Evolutionary conservation across 2,888 invertebrate species (phyloP).

Genomic region (Onchidella celtica): DNA sequence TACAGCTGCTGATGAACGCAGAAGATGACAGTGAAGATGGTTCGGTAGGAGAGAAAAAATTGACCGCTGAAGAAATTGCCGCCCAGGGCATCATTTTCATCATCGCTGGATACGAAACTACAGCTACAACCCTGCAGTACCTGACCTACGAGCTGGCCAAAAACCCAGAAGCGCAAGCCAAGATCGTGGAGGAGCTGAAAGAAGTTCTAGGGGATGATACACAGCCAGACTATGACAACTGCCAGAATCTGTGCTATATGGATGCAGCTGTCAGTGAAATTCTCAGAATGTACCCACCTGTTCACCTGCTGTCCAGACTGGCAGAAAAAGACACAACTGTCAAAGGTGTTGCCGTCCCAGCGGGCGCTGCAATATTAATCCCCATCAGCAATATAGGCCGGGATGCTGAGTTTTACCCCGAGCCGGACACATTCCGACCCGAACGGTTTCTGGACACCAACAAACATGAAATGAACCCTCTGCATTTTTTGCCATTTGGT

Average conservation of each 20-base stretch:
- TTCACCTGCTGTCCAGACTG: constrained; percentile 32
- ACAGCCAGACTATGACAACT: constrained; percentile 60
- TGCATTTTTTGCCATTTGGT: constrained; percentile 44
- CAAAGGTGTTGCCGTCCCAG: constrained; percentile 43
- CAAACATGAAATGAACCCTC: not conserved
- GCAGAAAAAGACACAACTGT: not conserved
- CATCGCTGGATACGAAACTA: constrained; percentile 51
- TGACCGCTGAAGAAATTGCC: constrained; percentile 46
- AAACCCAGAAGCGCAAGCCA: constrained; percentile 36
- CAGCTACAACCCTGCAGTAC: constrained; percentile 47
- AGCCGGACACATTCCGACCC: constrained; percentile 48
- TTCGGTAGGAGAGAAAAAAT: constrained; percentile 9
- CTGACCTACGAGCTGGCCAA: constrained; percentile 46
- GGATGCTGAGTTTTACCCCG: constrained; percentile 42
- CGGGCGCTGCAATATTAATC: constrained; percentile 14
- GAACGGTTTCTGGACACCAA: constrained; percentile 37
- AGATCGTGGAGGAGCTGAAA: constrained; percentile 37
- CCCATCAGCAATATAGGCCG: constrained; percentile 33
- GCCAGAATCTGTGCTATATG: constrained; percentile 60
- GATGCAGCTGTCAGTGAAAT: constrained; percentile 63
- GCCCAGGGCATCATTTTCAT: constrained; percentile 48
- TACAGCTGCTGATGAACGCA: constrained; percentile 50
- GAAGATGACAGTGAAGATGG: constrained; percentile 37
- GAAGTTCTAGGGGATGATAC: constrained; percentile 49
- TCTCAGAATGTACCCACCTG: constrained; percentile 62